Evolutionary conservation across 2,113 vertebrate species (phyloP).

Genomic region (Salminus brasiliensis): DNA sequence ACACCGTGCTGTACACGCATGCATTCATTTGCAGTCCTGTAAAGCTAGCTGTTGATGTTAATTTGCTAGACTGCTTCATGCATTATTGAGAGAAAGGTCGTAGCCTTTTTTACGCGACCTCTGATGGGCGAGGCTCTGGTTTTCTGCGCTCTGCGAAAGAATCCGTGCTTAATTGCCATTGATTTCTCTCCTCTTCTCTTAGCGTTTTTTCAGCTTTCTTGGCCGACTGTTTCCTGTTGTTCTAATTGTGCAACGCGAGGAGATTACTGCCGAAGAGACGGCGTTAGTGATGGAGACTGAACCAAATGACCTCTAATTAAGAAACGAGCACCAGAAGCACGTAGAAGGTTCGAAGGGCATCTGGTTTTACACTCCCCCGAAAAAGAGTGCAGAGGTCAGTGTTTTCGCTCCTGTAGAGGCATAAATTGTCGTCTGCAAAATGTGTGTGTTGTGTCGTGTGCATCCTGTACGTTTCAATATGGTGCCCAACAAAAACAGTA

Average conservation of each 20-base stretch:
- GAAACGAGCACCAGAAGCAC: neutral
- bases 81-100: slow-evolving; percentile 30
- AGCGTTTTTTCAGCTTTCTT: neutral
- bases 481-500: neutral
- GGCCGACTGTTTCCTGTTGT: neutral
- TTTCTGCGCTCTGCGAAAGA: neutral
- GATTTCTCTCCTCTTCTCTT: slow-evolving; percentile 17
- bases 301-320: slow-evolving; percentile 6
- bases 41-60: neutral
- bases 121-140: neutral
- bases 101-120: neutral
- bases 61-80: slow-evolving; percentile 9
- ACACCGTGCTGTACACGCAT: neutral
- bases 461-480: neutral
- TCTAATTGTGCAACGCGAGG: slow-evolving; percentile 9
- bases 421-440: neutral
- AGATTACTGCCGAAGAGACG: neutral
- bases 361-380: too few relatives aligned
- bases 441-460: neutral
- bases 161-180: slow-evolving; percentile 16
- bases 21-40: slow-evolving; percentile 21
- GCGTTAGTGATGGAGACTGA: neutral
- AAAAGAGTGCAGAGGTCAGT: neutral
- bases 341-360: too few relatives aligned
- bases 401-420: neutral